These are phyloP conservation scores for Lepidocyrtinus sp. DNA, from an alignment of 2,888 invertebrate species.

Conservation along the genomic window DNA sequence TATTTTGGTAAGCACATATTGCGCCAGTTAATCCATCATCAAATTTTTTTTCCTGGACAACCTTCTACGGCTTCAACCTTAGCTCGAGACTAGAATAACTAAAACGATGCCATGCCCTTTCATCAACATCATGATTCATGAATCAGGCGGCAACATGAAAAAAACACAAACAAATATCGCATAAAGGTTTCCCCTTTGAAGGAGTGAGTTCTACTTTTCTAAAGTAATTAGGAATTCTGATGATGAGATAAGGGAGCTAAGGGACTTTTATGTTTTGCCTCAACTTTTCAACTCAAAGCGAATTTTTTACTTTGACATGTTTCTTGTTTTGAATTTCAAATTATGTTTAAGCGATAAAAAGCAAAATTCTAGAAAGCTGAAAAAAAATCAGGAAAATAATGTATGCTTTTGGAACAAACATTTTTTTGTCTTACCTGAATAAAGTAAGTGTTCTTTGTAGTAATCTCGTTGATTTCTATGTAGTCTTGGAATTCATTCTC, in stretches of 20 bases:
- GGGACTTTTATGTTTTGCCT: too few relatives aligned
- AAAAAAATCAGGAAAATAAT: constrained; percentile 1
- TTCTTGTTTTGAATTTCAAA: not conserved
- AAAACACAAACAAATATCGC: too few relatives aligned
- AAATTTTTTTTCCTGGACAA: not conserved
- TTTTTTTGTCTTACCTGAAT: constrained; percentile 82
- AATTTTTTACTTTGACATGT: constrained; percentile 3
- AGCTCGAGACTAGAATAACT: not conserved
- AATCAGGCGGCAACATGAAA: not conserved
- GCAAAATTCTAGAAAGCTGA: too few relatives aligned
- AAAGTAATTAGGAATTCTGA: constrained; percentile 1
- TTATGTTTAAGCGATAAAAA: too few relatives aligned
- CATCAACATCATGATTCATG: not conserved
- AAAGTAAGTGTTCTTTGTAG: constrained; percentile 93
- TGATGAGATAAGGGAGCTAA: constrained; percentile 1
- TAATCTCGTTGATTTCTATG: constrained; percentile 94
- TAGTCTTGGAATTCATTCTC: constrained; percentile 93
- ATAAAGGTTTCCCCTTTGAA: constrained; percentile 13
- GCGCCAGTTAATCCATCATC: not conserved
- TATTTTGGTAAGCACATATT: constrained; percentile 1
- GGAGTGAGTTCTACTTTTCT: not conserved
- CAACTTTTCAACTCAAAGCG: constrained; percentile 3
- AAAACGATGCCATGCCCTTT: not conserved
- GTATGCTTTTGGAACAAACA: not conserved
- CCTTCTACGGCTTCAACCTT: too few relatives aligned